Evolutionary conservation across 2,888 invertebrate genomes (phyloP).

Genomic region (Platypus cylindrus): DNA sequence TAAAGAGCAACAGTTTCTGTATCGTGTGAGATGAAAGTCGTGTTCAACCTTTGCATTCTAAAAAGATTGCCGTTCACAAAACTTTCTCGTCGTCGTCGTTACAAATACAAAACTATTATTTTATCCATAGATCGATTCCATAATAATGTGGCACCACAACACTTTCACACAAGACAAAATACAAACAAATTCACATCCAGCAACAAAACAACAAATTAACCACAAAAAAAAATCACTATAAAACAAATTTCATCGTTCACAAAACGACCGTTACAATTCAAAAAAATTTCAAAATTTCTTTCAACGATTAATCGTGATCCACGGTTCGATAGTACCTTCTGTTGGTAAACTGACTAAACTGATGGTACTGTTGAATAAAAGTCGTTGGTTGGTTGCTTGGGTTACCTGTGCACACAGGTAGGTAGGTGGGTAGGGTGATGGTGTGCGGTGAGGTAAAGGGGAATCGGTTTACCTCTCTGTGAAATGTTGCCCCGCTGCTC

Average conservation of each 20-base stretch:
- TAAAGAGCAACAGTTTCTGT: constrained; percentile 20
- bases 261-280: background rate
- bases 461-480: constrained; percentile 14
- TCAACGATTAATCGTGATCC: too few species aligned
- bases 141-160: too few species aligned
- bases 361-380: constrained; percentile 21
- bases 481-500: constrained; percentile 15
- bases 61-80: constrained; percentile 13
- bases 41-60: constrained; percentile 24
- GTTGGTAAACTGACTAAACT: too few species aligned
- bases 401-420: constrained; percentile 21
- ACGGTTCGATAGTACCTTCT: too few species aligned
- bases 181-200: too few species aligned
- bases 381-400: constrained; percentile 19
- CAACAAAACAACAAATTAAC: too few species aligned
- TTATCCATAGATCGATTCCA: too few species aligned
- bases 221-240: too few species aligned
- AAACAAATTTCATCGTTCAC: background rate
- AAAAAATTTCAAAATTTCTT: constrained; percentile 1
- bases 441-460: constrained; percentile 11
- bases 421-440: constrained; percentile 18
- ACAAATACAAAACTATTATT: too few species aligned
- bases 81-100: constrained; percentile 8
- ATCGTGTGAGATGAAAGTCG: constrained; percentile 20
- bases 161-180: too few species aligned